Evolutionary conservation across 2,113 vertebrate genomes (phyloP), one percentile per base, ranked within the genome.

Genomic region (Psittacus erithacus): DNA sequence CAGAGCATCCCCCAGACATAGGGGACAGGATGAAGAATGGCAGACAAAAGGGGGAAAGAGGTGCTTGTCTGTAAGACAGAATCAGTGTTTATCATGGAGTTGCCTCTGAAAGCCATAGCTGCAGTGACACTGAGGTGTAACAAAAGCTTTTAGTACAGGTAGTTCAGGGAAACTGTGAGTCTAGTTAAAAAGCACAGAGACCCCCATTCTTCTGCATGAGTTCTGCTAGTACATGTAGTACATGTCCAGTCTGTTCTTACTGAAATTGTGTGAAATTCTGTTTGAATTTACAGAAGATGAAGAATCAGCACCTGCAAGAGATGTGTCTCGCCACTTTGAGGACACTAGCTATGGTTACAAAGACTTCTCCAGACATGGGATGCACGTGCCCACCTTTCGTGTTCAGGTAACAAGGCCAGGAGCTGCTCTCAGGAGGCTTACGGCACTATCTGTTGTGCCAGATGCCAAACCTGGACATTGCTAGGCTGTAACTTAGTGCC

Each of bases 271-370:
- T 89, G 49, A 53, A 76, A 82, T 82, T 94, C 38, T 88, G 65
- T 87, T 94, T 94, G 70, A 20, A 67, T 91, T 77, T 41, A 94
- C 97, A 94, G 99, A 99, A 94, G 99, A 99, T 44, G 99, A 99
- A 95, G 99, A 99, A 92, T 97, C 96, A 7, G 97, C 98, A 85
- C 98, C 99, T 27, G 98, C 98, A 50, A 98, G 99, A 93, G 99
- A 99, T 12, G 98, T 99, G 60, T 99, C 99, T 63, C 98, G 99
- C 38, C 99, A 99, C 97, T 99, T 99, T 93, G 99, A 99, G 96
- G 99, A 99, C 83, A 99, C 99, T 86, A 99, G 98, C 97, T 99
- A 99, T 13, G 99, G 99, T 82, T 99, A 99, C 96, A 99, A 99
- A 92, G 99, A 99, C 96, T 99, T 99, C 98, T 99, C 99, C 91